Percentiles rank a stretch among this genome's conserved stretches.
Conservation (phyloP, 2,888 invertebrate genomes). For the Machimus rusticus region DNA sequence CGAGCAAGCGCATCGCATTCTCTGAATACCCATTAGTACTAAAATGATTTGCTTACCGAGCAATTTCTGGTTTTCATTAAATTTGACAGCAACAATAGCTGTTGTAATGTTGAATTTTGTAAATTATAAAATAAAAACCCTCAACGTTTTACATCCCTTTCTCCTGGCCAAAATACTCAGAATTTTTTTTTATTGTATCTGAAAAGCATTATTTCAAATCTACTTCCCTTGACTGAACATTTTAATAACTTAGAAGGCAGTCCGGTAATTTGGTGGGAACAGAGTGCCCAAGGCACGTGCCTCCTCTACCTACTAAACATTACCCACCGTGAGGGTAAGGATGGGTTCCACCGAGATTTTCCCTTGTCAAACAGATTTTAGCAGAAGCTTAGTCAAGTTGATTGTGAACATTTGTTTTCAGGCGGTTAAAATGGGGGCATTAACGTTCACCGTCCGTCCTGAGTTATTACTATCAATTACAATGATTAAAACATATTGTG, state of each 20-base stretch:
- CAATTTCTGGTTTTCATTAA: not conserved
- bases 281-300: not conserved
- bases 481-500: not conserved
- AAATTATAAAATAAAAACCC: not conserved
- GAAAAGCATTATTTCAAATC: not conserved
- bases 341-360: not conserved
- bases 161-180: not conserved
- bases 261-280: not conserved
- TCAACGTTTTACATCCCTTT: not conserved
- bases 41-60: not conserved
- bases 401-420: not conserved
- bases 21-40: not conserved
- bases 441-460: not conserved
- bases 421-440: not conserved
- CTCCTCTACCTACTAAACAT: not conserved
- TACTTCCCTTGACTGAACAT: not conserved
- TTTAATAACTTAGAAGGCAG: not conserved
- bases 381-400: not conserved
- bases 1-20: not conserved
- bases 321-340: not conserved
- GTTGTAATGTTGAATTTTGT: not conserved
- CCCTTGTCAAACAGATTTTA: not conserved
- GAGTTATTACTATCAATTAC: not conserved
- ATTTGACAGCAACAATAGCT: not conserved
- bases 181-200: not conserved